Conservation (phyloP, 2,797 vertebrate species). For the Brotogeris chrysoptera region DNA sequence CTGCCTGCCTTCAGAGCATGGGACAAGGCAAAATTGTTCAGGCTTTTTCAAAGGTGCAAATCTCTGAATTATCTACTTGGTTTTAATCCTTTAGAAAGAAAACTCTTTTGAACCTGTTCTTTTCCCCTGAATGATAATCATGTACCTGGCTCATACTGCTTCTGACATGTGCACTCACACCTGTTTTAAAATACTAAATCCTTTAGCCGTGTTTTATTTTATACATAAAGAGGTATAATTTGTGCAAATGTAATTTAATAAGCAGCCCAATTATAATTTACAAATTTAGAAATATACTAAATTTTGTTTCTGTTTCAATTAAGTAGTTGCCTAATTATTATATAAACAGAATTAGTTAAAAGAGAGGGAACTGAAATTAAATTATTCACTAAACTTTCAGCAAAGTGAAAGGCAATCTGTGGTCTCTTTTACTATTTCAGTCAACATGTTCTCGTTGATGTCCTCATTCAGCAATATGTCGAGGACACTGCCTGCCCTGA, state of each 20-base stretch:
- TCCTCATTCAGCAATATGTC: neutral
- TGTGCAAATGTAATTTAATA: constrained; percentile 50
- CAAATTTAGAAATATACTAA: constrained; percentile 24
- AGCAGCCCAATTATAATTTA: constrained; percentile 49
- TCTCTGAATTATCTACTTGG: neutral
- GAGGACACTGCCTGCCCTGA: neutral
- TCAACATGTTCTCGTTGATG: accelerated
- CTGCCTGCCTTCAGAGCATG: neutral
- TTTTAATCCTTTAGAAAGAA: neutral
- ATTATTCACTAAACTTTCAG: neutral
- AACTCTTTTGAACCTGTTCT: neutral
- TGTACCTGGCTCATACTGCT: neutral
- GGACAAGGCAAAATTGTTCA: neutral
- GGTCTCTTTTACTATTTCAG: neutral
- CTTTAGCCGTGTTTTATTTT: constrained; percentile 14
- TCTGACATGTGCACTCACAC: neutral
- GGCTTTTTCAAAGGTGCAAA: neutral
- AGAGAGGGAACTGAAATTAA: neutral
- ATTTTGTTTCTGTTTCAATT: constrained; percentile 61
- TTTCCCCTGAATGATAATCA: neutral
- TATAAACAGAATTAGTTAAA: constrained; percentile 41
- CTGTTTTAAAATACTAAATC: constrained; percentile 13
- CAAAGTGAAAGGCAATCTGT: neutral
- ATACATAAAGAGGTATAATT: constrained; percentile 37
- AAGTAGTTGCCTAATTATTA: constrained; percentile 45